Evolutionary conservation across 35 echinoderm and acorn worm genomes (phyloP).

Genomic region (Acanthaster planci): DNA sequence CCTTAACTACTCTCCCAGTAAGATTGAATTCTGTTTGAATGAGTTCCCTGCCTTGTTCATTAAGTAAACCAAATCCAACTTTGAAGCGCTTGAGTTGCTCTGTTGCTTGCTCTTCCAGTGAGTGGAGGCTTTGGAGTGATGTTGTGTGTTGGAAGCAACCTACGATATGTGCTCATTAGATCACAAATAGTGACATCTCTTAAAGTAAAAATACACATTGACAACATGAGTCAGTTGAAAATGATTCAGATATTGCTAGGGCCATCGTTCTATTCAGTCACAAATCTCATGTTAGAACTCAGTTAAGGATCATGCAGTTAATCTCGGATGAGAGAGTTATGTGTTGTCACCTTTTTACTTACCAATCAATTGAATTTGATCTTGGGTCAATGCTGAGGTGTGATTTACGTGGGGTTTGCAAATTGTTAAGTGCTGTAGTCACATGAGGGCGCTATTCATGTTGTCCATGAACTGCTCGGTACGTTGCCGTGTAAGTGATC

Average conservation of each 20-base stretch:
- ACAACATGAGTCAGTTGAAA: too few relatives aligned
- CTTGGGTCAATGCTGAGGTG: not conserved
- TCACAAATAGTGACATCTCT: slow-evolving; percentile 36
- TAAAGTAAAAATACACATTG: not conserved
- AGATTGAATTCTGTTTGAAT: slow-evolving; percentile 42
- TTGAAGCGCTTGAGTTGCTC: slow-evolving; percentile 21
- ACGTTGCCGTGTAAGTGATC: too few relatives aligned
- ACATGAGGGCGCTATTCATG: too few relatives aligned
- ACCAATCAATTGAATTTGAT: not conserved
- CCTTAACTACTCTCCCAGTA: slow-evolving; percentile 14
- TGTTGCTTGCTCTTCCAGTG: slow-evolving; percentile 57
- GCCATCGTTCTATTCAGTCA: too few relatives aligned
- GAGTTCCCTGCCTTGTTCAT: slow-evolving; percentile 55
- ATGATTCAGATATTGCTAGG: too few relatives aligned
- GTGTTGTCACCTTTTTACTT: not conserved
- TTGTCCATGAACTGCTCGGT: too few relatives aligned
- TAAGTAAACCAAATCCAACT: slow-evolving; percentile 25
- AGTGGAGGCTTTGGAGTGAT: slow-evolving; percentile 62
- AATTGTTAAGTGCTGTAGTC: too few relatives aligned
- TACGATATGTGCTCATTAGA: slow-evolving; percentile 32
- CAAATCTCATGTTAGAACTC: too few relatives aligned
- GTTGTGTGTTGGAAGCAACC: slow-evolving; percentile 18
- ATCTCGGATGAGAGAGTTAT: too few relatives aligned
- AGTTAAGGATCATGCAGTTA: too few relatives aligned
- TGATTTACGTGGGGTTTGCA: too few relatives aligned